phyloP scores from a whole-genome alignment of 2,888 invertebrate species.

The Caradrina kadenii region DNA sequence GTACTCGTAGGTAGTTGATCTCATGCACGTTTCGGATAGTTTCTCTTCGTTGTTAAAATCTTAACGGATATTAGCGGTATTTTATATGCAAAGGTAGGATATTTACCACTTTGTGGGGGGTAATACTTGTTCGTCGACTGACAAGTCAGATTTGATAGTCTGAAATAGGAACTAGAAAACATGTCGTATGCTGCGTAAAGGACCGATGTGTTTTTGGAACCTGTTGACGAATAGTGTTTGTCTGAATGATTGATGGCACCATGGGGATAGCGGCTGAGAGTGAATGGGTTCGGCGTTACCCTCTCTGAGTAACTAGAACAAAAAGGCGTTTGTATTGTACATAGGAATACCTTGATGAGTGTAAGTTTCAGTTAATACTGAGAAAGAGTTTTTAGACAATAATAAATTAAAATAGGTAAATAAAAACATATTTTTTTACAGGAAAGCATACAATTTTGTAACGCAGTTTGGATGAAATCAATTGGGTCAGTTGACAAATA shows the following conservation, averaged over 20 bases:
- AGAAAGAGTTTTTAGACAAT: not conserved
- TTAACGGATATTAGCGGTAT: conserved; percentile 26
- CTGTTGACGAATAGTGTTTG: conserved; percentile 18
- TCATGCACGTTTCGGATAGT: conserved; percentile 26
- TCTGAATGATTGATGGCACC: conserved; percentile 17
- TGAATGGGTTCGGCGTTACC: conserved; percentile 11
- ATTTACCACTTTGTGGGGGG: not conserved
- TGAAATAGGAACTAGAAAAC: not conserved
- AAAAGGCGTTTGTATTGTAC: not conserved
- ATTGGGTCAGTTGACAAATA: not conserved
- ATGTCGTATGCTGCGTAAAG: not conserved
- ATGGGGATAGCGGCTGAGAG: conserved; percentile 19
- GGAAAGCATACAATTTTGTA: too few relatives aligned
- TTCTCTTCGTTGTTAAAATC: conserved; percentile 34
- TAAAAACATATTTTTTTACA: too few relatives aligned
- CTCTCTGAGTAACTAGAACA: conserved; percentile 1
- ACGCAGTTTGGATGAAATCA: not conserved
- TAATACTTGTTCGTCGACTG: not conserved
- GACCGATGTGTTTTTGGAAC: conserved; percentile 6
- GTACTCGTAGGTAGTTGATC: conserved; percentile 31
- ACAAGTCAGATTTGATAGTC: not conserved
- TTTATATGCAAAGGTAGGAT: conserved; percentile 3
- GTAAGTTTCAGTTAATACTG: not conserved
- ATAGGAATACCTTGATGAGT: not conserved
- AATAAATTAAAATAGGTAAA: too few relatives aligned